A percentile compares a stretch with the other conserved stretches of the same genome.
These are phyloP conservation scores for Diaperis boleti DNA, from an alignment of 2,888 invertebrate species.

Conservation along the genomic window DNA sequence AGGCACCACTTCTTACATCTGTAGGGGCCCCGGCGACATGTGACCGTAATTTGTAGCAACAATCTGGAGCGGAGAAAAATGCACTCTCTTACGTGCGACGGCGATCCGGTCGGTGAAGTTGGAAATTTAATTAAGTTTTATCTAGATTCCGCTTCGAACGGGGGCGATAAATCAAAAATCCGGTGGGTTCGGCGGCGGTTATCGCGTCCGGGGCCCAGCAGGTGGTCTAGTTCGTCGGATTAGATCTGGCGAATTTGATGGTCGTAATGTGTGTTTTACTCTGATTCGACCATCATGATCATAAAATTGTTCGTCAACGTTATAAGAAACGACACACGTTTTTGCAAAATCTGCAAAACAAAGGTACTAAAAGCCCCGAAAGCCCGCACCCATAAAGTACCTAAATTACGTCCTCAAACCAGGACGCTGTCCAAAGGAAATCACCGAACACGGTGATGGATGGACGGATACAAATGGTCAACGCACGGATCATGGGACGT, in stretches of 20 bases:
- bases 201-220: conserved; percentile 20
- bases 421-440: neutral
- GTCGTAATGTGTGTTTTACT: too few species aligned
- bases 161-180: conserved; percentile 17
- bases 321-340: too few species aligned
- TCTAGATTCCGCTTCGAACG: conserved; percentile 2
- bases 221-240: conserved; percentile 24
- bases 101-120: neutral
- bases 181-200: conserved; percentile 6
- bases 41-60: conserved; percentile 23
- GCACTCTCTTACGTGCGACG: neutral
- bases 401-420: neutral
- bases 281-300: too few species aligned
- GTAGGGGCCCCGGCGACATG: conserved; percentile 39
- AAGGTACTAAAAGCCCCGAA: too few species aligned
- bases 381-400: too few species aligned
- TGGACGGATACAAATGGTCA: conserved; percentile 56
- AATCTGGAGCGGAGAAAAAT: neutral
- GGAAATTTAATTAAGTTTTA: conserved; percentile 11
- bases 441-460: conserved; percentile 1
- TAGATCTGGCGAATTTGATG: conserved; percentile 22
- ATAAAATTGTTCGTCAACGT: too few species aligned
- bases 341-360: too few species aligned
- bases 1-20: conserved; percentile 44
- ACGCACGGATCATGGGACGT: conserved; percentile 40